Evolutionary conservation across 2,113 vertebrate genomes (phyloP).

Genomic region (Apeltes quadracus): DNA sequence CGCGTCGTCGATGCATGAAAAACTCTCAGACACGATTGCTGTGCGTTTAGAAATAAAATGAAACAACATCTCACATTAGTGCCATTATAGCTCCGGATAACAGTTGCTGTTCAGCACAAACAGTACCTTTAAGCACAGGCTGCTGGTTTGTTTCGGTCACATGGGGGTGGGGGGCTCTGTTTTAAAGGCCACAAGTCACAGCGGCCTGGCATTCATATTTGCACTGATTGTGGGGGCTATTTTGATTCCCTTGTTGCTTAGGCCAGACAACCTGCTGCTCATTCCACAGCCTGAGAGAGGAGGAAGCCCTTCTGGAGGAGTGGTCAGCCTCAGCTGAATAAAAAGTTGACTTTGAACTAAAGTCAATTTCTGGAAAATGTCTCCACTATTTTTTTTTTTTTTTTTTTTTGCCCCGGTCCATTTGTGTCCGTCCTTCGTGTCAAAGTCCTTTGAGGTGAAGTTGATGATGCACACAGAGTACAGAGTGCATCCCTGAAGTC

Average conservation of each 20-base stretch:
- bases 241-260: slow-evolving; percentile 72
- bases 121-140: slow-evolving; percentile 47
- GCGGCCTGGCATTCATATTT: slow-evolving; percentile 74
- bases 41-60: slow-evolving; percentile 33
- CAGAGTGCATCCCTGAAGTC: slow-evolving; percentile 65
- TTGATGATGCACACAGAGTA: slow-evolving; percentile 37
- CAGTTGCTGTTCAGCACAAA: slow-evolving; percentile 54
- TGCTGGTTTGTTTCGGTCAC: slow-evolving; percentile 60
- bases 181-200: slow-evolving; percentile 70
- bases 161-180: slow-evolving; percentile 47
- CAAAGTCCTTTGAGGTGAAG: slow-evolving; percentile 50
- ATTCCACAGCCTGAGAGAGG: slow-evolving; percentile 54
- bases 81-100: slow-evolving; percentile 39
- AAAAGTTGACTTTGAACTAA: slow-evolving; percentile 53
- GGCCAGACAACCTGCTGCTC: slow-evolving; percentile 61
- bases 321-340: slow-evolving; percentile 42
- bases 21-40: slow-evolving; percentile 61
- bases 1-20: slow-evolving; percentile 67
- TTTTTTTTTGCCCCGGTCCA: slow-evolving; percentile 36
- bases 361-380: slow-evolving; percentile 47
- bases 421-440: slow-evolving; percentile 40
- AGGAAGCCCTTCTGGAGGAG: slow-evolving; percentile 62
- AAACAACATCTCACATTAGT: slow-evolving; percentile 65
- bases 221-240: slow-evolving; percentile 78
- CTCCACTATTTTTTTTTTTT: background rate